Base-by-base conservation (phyloP, 2,888 invertebrate species). In the Trissoscelio sp. region DNA sequence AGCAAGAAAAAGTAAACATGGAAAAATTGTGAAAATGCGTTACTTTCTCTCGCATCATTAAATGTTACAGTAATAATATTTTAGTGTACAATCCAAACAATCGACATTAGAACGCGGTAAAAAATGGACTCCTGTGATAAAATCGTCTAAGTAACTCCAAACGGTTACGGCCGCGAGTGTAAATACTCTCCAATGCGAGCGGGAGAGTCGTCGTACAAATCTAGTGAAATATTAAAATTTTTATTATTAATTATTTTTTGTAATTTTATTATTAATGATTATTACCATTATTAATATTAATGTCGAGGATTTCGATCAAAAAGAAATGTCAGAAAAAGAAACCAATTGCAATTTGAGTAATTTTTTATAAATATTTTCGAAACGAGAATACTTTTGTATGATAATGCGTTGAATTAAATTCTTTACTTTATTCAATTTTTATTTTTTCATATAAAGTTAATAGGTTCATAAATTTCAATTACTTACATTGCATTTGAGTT, bases 111-210 rank as follows among this genome's bases (percentile, higher is more conserved):
- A 85, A 85, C 82, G 85, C 85, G 85, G 85, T 86, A 55, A 80
- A 83, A 83, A 88, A 84, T 85, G 86, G 86, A 87, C 87, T 90
- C 87, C 90, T 91, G 91, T 91, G 91, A 91, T 91, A 91, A 88
- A 89, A 88, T 88, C 86, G 85, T 86, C 84, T 86, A 85, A 83
- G 86, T 83, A 73, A 84, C 82, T 83, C 82, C 70, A 72, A 85
- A 85, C 83, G 83, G 83, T 81, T 81, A 85, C 81, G 82, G 77
- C 82, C 86, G 85, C 84, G 66, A 70, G 79, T 80, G 53, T 72
- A 66, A 66, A 55, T 44, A 69, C 53, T 81, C 75, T 78, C 75
- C 69, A 72, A 28, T 66, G 66, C 51, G 51, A 83, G 69, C 48
- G 70, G 51, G 73, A 87, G 85, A 85, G 85, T 87, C 86, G 84